Percentiles rank a stretch among this genome's conserved stretches.
Conservation (phyloP, 2,888 invertebrate genomes). For the Cataglyphis altisquamis region DNA sequence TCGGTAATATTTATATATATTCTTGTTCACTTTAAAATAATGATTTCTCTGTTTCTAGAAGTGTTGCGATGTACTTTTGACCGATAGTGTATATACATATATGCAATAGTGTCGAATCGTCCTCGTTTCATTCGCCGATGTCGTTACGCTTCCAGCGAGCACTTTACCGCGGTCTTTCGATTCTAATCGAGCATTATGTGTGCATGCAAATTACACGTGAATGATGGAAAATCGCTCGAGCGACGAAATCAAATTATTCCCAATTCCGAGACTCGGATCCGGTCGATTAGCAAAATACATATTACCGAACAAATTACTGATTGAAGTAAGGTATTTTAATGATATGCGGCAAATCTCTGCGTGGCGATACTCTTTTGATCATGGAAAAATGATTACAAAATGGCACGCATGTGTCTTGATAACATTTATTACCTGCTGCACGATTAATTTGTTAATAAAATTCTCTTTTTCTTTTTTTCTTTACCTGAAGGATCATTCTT, state of each 20-base stretch:
- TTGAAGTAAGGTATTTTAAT: constrained; percentile 25
- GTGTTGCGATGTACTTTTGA: too few species aligned
- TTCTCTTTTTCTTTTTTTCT: background rate
- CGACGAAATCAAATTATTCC: constrained; percentile 42
- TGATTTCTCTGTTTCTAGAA: too few species aligned
- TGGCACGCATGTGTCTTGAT: background rate
- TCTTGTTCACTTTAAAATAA: too few species aligned
- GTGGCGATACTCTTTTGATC: background rate
- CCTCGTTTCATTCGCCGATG: constrained; percentile 38
- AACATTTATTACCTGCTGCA: background rate
- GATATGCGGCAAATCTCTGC: background rate
- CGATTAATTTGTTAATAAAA: background rate
- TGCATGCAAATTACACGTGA: constrained; percentile 39
- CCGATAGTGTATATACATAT: background rate
- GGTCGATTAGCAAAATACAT: constrained; percentile 15
- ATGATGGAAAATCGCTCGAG: constrained; percentile 10
- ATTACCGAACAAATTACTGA: constrained; percentile 5
- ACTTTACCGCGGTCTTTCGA: constrained; percentile 36
- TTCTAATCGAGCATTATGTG: constrained; percentile 53
- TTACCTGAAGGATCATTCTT: background rate
- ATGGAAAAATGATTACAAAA: background rate
- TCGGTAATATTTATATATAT: too few species aligned
- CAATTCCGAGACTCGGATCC: background rate
- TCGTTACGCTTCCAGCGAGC: constrained; percentile 15
- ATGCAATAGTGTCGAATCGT: constrained; percentile 13